Conservation (phyloP, 37 sponge, comb jelly and placozoan genomes). For the Agelas oroides region DNA sequence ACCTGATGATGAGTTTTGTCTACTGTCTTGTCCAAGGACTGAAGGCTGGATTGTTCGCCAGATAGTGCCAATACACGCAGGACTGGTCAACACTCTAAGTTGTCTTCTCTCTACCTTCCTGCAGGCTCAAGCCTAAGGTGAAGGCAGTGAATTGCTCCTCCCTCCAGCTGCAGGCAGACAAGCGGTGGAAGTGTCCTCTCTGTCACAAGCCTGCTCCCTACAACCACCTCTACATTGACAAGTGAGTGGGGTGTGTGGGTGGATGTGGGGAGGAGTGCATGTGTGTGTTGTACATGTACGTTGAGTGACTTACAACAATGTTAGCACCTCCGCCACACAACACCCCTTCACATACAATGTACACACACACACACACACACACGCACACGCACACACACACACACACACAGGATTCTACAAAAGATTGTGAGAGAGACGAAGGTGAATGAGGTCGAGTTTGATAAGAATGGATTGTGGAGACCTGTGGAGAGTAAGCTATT, state of each 20-base stretch:
- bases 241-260: constrained; percentile 39
- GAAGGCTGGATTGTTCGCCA: too few species aligned
- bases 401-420: constrained; percentile 1
- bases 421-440: not conserved
- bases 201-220: constrained; percentile 74
- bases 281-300: too few species aligned
- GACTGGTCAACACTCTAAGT: too few species aligned
- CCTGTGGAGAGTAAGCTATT: constrained; percentile 35
- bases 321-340: too few species aligned
- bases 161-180: not conserved
- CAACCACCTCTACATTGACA: constrained; percentile 77
- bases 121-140: not conserved
- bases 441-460: constrained; percentile 62
- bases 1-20: too few species aligned
- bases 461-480: constrained; percentile 57
- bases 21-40: too few species aligned
- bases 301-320: too few species aligned
- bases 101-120: not conserved
- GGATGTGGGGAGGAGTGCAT: too few species aligned
- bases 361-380: too few species aligned
- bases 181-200: constrained; percentile 84
- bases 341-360: too few species aligned
- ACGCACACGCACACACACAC: too few species aligned
- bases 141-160: not conserved
- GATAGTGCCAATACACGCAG: too few species aligned